Conservation (phyloP, 2,113 vertebrate species). For the Syrrhaptes paradoxus region DNA sequence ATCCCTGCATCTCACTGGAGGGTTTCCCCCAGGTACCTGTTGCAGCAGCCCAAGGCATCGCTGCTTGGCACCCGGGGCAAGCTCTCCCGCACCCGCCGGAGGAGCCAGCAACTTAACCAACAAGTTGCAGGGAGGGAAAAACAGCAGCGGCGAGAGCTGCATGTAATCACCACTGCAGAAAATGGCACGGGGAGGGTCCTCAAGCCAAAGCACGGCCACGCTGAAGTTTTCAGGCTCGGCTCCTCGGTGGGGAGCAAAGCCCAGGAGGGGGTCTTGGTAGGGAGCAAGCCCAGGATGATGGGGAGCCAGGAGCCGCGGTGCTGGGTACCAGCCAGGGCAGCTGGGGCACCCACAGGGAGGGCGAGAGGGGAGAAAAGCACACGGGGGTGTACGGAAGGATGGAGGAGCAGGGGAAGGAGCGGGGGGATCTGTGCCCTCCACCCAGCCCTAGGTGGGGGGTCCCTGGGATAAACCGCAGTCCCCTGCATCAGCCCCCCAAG, state of each 20-base stretch:
- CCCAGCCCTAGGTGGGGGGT: background rate
- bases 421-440: background rate
- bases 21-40: background rate
- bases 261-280: fast-evolving
- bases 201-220: background rate
- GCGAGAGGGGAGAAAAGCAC: background rate
- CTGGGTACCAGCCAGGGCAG: background rate
- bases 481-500: fast-evolving
- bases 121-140: slow-evolving; percentile 31
- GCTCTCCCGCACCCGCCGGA: background rate
- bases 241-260: background rate
- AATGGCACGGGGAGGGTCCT: background rate
- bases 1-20: background rate
- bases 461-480: background rate
- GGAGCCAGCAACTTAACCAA: slow-evolving; percentile 37
- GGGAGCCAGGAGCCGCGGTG: background rate
- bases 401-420: background rate
- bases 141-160: background rate
- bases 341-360: background rate
- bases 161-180: slow-evolving; percentile 52
- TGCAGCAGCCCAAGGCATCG: background rate
- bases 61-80: background rate
- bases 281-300: background rate
- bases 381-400: background rate
- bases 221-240: background rate